phyloP scores from a whole-genome alignment of 2,888 invertebrate species.

The Anodontia alba region DNA sequence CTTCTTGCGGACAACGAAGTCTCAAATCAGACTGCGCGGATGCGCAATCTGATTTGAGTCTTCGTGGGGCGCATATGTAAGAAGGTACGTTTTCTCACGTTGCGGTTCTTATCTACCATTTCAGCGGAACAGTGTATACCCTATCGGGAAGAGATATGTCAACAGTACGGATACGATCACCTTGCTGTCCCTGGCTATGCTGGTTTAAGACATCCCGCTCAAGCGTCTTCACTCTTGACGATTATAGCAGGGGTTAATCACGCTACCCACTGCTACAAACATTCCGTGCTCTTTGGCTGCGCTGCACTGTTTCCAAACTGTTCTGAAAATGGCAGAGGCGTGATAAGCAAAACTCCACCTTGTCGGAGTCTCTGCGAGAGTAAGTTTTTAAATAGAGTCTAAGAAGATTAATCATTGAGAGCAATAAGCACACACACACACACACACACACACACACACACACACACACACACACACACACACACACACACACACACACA shows the following conservation, averaged over 20 bases:
- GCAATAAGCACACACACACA: too few species aligned
- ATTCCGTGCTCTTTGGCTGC: constrained; percentile 71
- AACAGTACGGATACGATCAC: constrained; percentile 59
- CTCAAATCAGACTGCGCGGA: too few species aligned
- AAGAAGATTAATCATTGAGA: too few species aligned
- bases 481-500: too few species aligned
- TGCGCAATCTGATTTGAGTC: too few species aligned
- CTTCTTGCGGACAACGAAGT: too few species aligned
- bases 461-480: too few species aligned
- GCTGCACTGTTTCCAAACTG: constrained; percentile 74
- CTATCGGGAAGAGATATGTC: constrained; percentile 55
- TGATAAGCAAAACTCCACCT: constrained; percentile 73
- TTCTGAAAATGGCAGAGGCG: constrained; percentile 55
- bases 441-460: too few species aligned
- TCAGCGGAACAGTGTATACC: constrained; percentile 56
- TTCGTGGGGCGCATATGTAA: too few species aligned
- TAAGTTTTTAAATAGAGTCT: constrained; percentile 53
- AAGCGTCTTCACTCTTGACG: constrained; percentile 53
- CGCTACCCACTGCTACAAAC: constrained; percentile 74
- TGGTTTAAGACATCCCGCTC: constrained; percentile 57
- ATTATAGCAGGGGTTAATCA: constrained; percentile 62
- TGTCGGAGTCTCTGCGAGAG: constrained; percentile 78
- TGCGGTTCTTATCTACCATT: too few species aligned
- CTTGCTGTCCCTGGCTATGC: constrained; percentile 74
- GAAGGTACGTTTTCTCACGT: too few species aligned